Conservation (phyloP, 2,888 invertebrate genomes). For the Ennomos quercinarius region DNA sequence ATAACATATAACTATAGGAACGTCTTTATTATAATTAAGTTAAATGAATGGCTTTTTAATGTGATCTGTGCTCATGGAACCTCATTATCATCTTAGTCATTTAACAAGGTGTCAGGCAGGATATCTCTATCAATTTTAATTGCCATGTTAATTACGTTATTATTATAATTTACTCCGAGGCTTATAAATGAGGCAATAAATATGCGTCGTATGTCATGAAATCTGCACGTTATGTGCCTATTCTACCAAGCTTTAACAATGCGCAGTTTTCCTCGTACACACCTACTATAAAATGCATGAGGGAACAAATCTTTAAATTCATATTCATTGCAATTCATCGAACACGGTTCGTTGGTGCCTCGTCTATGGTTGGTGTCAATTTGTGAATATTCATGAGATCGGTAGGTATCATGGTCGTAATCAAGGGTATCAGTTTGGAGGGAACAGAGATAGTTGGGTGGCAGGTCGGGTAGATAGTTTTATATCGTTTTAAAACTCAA, state of each 20-base stretch:
- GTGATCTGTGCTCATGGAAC: not conserved
- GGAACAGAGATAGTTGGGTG: not conserved
- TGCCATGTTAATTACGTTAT: conserved; percentile 8
- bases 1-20: too few species aligned
- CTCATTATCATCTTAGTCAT: conserved; percentile 14
- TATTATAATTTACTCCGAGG: not conserved
- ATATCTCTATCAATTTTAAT: conserved; percentile 16
- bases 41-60: too few species aligned
- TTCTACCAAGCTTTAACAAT: conserved; percentile 48
- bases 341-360: conserved; percentile 63
- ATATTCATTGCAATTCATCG: conserved; percentile 66
- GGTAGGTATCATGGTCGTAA: not conserved
- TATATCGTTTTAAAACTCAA: too few species aligned
- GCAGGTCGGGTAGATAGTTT: too few species aligned
- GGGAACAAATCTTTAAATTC: conserved; percentile 55
- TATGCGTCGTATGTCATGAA: conserved; percentile 7
- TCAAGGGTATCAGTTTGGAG: not conserved
- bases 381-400: conserved; percentile 64
- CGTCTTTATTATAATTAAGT: too few species aligned
- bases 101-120: conserved; percentile 8
- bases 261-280: conserved; percentile 61
- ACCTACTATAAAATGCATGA: conserved; percentile 67
- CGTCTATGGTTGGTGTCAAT: conserved; percentile 33
- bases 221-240: not conserved
- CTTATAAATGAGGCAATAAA: conserved; percentile 14